phyloP scores from a whole-genome alignment of 1,140 invertebrate genomes.

The Drosophila watanabei region DNA sequence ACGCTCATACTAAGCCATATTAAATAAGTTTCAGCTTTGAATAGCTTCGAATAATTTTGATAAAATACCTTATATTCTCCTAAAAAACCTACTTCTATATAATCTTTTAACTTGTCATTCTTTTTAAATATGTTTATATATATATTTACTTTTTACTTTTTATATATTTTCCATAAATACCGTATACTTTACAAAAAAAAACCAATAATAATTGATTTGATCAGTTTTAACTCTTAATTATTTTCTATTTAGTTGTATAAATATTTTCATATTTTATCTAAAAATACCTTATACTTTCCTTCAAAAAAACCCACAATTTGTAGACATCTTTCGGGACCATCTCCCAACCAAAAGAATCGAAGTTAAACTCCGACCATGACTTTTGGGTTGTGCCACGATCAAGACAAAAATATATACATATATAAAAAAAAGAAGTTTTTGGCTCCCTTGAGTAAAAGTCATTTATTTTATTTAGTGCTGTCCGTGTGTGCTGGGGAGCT shows the following conservation, averaged over 20 bases:
- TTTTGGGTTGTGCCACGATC: slow-evolving; percentile 51
- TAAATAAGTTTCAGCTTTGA: background rate
- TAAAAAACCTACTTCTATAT: background rate
- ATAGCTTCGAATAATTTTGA: no score
- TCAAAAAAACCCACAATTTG: background rate
- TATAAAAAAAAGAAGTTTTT: slow-evolving; percentile 52
- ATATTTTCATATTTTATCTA: no score
- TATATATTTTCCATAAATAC: no score
- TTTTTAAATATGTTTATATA: no score
- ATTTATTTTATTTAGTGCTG: slow-evolving; percentile 77
- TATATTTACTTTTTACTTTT: no score
- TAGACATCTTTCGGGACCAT: background rate
- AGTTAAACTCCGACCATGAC: slow-evolving; percentile 54
- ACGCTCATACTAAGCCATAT: rapidly evolving
- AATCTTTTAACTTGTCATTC: no score
- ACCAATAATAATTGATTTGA: no score
- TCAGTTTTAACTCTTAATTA: no score
- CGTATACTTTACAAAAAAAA: no score
- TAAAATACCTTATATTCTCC: no score
- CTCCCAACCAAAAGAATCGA: slow-evolving; percentile 14
- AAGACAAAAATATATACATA: slow-evolving; percentile 5
- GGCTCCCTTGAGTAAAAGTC: slow-evolving; percentile 65
- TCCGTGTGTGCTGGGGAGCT: slow-evolving; percentile 27
- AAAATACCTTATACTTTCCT: no score
- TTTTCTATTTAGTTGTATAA: no score